Percentiles rank a stretch among this genome's conserved stretches.
Evolutionary conservation across 2,797 vertebrate genomes (phyloP).

Genomic region (Cuculus canorus): DNA sequence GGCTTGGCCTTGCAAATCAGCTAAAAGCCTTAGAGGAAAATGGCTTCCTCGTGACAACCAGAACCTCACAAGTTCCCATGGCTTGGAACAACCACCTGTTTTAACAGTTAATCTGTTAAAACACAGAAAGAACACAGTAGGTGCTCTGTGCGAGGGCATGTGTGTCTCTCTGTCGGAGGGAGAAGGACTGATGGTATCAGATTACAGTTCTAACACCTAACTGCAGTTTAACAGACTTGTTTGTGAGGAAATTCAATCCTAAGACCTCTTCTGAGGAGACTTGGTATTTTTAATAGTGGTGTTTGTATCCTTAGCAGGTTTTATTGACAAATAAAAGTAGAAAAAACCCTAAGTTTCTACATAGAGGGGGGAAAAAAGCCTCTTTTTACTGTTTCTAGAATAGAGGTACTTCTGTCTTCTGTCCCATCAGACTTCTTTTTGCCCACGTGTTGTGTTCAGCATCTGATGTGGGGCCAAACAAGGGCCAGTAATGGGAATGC

Average conservation of each 20-base stretch:
- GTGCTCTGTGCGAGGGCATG: not conserved
- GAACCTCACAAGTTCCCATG: not conserved
- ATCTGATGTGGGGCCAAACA: fast-evolving
- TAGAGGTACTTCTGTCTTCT: not conserved
- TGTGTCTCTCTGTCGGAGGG: fast-evolving
- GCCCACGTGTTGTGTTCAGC: not conserved
- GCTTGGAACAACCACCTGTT: not conserved
- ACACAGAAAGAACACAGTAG: no score
- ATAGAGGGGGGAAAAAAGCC: not conserved
- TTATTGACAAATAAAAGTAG: not conserved
- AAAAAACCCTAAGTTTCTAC: not conserved
- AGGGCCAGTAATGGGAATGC: not conserved
- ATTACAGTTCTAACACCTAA: not conserved
- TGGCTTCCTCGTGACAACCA: not conserved
- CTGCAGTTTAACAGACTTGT: not conserved
- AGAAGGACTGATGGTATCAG: not conserved
- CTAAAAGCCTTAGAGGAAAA: not conserved
- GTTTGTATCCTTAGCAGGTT: not conserved
- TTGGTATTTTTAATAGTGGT: not conserved
- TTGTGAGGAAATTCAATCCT: not conserved
- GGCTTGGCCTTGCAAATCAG: not conserved
- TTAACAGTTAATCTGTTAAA: not conserved
- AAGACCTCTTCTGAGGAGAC: not conserved
- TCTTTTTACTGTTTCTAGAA: not conserved
- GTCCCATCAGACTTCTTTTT: not conserved